Evolutionary conservation across 2,797 vertebrate species (phyloP), one percentile per base, ranked within the genome.

Genomic region (Oryzias sinensis): DNA sequence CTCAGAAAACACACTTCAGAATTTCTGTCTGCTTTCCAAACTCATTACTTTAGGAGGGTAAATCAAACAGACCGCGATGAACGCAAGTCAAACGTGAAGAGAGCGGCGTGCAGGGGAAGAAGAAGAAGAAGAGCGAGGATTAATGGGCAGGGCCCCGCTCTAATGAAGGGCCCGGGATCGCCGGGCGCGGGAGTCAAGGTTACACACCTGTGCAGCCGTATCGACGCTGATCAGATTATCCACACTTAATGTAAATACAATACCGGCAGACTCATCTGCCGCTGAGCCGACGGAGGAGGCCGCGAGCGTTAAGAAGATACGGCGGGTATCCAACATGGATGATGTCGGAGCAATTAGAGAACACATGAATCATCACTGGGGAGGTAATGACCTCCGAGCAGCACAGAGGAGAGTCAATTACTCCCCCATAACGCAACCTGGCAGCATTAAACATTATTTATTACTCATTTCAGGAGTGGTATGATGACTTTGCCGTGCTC

Each of bases 1-100:
- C 86, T 84, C 77, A 80, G 84, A 81, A 37, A 85, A 80, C 79
- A 86, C 84, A 85, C 85, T 88, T 79, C 83, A 82, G 40, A 79
- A 77, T 85, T 85, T 84, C 75, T 85, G 88, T 85, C 85, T 80
- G 80, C 85, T 79, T 88, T 89, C 86, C 86, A 88, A 89, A 85
- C 84, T 87, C 86, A 89, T 89, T 86, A 85, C 82, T 83, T 84
- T 68, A 73, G 77, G 58, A 67, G 80, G 80, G 80, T 80, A 76
- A 84, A 85, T 87, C 87, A 82, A 88, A 84, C 85, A 68, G 81
- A 75, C 80, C 72, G 56, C 76, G 76, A 82, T 88, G 83, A 88
- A 83, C 56, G 64, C 58, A 81, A 79, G 74, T 87, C 77, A 78
- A 25, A 84, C 71, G 77, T 84, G 81, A 85, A 83, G 73, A 73